Evolutionary conservation across 2,113 vertebrate species (phyloP), one percentile per base, ranked within the genome.

Genomic region (Clarias macrocephalus): DNA sequence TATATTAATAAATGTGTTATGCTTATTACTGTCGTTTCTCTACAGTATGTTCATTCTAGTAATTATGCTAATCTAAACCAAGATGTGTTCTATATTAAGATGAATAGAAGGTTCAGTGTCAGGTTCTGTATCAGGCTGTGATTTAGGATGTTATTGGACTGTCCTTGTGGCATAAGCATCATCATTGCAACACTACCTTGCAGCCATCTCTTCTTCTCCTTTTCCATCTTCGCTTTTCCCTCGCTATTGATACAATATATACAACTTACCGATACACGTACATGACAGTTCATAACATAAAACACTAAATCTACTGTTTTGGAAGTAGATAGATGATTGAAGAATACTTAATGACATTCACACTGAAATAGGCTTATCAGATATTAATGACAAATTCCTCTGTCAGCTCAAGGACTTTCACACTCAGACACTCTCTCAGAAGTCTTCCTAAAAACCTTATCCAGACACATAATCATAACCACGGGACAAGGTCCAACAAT

Each of bases 101-200:
- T 23, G 66, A 57, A 56, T 30, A 63, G 30, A 21, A 52, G 70
- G 33, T 86, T 72, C 82, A 75, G 68, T 60, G 81, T 83, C 79
- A 37, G 42, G 52, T 21, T 37, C 57, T 80, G 77, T 80, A 56
- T 63, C 57, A 83, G 59, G 70, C 57, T 48, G 60, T 33, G 62
- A 56, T 86, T 84, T 84, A 80, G 52, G 76, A 70, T 59, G 75
- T 81, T 10, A 57, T 37, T 84, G 28, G 37, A 70, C 66, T 84
- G 33, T 88, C 79, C 28, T 48, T 84, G 48, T 66, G 83, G 75
- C 73, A 81, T 82, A 56, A 87, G 70, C 85, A 80, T 83, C 86
- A 77, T 62, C 89, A 72, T 54, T 90, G 80, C 83, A 89, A 66
- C 80, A 57, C 73, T 77, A 66, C 66, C 80, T 66, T 33, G 11